Base-by-base conservation (phyloP, 1,140 invertebrate species). In the Ectropis grisescens region DNA sequence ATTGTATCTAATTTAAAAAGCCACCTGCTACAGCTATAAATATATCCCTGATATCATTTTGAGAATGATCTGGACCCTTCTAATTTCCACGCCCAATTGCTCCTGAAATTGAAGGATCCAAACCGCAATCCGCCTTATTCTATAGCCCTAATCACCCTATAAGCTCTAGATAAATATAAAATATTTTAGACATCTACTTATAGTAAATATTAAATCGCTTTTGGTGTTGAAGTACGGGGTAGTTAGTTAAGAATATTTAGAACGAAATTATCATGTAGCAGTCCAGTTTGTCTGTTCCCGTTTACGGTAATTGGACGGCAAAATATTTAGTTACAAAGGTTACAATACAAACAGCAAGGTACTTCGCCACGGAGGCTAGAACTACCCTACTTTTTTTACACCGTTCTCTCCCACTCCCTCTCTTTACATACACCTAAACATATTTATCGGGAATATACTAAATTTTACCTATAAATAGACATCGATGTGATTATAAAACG, bases 131-230 rank as follows among this genome's bases (percentile, higher is more conserved):
- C 9, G 9, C 3, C 16, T 19, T 19, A 19, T 28, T 49, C 53
- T 61, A 74, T 47, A 49, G 69, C 62, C 70, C 75, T 80, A 80
- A 53, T 34, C 71, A 45, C 40, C 59, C 75, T 80, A 80, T 80
- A 80, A 80, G 75, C 75, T 80, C 75, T 76, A 80, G 64, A 64
- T 67, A 71, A 71, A 70, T 79, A 76, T 74, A 76, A 68, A 68
- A 76, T 70, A 71, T 52, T 60, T 70, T 65, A 75, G 47, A 61
- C 50, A 59, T 61, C 56, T 65, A 71, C 58, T n/a, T 19, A 19
- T 19, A 4, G 3, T 19, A 19, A 19, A 19, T 19, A 19, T 4
- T 19, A 64, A 66, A 48, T 68, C 50, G 37, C 58, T 65, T n/a
- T 56, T 74, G 57, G 67, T 75, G 61, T 74, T 53, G 54, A 61